A percentile compares a stretch with the other conserved stretches of the same genome.
phyloP scores from a whole-genome alignment of 2,888 invertebrate genomes.

The Neoitamus cyanurus region DNA sequence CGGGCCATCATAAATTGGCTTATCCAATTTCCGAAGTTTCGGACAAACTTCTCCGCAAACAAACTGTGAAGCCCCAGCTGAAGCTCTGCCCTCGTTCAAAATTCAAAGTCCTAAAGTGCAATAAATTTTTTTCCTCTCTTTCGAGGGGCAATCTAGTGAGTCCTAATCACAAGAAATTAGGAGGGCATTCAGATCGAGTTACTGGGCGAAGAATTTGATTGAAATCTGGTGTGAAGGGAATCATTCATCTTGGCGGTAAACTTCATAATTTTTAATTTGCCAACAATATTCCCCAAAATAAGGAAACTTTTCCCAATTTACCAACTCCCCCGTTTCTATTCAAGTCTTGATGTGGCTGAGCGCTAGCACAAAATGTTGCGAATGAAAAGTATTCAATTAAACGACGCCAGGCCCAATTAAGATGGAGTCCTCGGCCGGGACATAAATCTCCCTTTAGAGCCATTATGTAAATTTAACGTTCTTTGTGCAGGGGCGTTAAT shows the following conservation, averaged over 20 bases:
- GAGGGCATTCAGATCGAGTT: not conserved
- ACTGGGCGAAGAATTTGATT: not conserved
- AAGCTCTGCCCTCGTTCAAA: not conserved
- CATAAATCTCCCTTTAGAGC: slow-evolving; percentile 32
- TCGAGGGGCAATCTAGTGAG: not conserved
- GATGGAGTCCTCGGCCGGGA: not conserved
- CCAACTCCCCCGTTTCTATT: not conserved
- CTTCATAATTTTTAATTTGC: not conserved
- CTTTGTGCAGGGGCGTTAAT: slow-evolving; percentile 13
- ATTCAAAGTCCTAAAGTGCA: not conserved
- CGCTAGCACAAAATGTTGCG: not conserved
- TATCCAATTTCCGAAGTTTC: slow-evolving; percentile 2
- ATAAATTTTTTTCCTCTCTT: not conserved
- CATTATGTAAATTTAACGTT: slow-evolving; percentile 28
- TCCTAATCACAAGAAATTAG: not conserved
- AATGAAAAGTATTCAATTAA: slow-evolving; percentile 20
- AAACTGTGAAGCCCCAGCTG: not conserved
- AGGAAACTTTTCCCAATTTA: not conserved
- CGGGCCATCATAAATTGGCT: not conserved
- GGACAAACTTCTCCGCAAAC: not conserved
- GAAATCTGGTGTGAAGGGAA: not conserved
- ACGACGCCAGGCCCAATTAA: not conserved
- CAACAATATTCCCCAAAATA: not conserved
- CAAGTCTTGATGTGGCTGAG: no score
- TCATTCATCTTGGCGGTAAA: not conserved